These are phyloP conservation scores for Centruroides sculpturatus DNA, from an alignment of 1,140 invertebrate species.

Conservation along the genomic window DNA sequence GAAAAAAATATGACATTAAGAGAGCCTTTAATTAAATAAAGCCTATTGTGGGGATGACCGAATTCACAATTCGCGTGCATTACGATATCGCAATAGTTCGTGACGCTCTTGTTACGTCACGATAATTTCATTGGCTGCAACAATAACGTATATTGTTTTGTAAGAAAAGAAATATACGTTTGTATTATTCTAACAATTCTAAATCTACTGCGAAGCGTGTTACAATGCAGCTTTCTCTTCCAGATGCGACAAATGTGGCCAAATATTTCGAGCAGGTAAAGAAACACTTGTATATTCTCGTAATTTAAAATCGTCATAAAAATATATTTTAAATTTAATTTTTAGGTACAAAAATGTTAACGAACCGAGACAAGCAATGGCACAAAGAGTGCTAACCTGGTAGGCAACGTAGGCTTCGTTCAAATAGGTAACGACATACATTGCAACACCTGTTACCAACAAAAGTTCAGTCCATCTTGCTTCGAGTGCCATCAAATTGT, in stretches of 20 bases:
- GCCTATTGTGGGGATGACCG: too few species aligned
- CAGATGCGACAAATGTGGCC: constrained; percentile 93
- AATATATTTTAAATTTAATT: neutral
- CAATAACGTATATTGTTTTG: too few species aligned
- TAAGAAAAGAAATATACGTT: too few species aligned
- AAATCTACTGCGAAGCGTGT: constrained; percentile 98
- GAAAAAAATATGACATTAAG: too few species aligned
- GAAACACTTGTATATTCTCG: neutral
- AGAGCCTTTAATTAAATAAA: too few species aligned
- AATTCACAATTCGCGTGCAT: too few species aligned
- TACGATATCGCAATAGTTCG: too few species aligned
- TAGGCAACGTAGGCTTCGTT: constrained; percentile 98
- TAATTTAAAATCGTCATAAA: too few species aligned
- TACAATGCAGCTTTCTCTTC: constrained; percentile 98
- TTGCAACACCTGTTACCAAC: constrained; percentile 36
- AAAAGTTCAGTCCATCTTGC: constrained; percentile 93
- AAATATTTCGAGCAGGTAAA: constrained; percentile 95
- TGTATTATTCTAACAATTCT: constrained; percentile 28
- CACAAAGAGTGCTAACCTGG: constrained; percentile 87
- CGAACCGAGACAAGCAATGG: constrained; percentile 90
- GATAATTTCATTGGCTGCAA: too few species aligned
- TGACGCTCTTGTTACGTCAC: too few species aligned
- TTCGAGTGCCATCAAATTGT: constrained; percentile 96
- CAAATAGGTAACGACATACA: constrained; percentile 97
- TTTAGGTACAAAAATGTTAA: constrained; percentile 98